A percentile compares a stretch with the other conserved stretches of the same genome.
These are phyloP conservation scores for Phylloscopus trochilus DNA, from an alignment of 2,113 vertebrate genomes.

Conservation along the genomic window DNA sequence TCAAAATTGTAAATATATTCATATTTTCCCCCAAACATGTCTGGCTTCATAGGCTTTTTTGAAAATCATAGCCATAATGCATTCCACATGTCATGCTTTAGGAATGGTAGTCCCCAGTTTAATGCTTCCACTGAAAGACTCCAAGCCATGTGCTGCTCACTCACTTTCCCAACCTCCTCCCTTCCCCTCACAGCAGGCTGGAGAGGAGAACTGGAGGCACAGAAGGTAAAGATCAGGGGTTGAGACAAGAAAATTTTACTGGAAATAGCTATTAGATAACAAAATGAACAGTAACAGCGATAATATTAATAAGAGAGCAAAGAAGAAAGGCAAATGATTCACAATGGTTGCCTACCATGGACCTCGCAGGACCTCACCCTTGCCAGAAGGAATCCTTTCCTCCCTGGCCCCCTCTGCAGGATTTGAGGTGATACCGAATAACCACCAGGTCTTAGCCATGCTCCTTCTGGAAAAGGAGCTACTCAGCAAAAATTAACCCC, in stretches of 20 bases:
- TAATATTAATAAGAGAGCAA: fast-evolving
- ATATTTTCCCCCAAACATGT: background rate
- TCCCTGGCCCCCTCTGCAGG: background rate
- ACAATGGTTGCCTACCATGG: fast-evolving
- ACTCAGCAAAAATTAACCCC: background rate
- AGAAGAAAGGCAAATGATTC: background rate
- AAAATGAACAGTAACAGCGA: background rate
- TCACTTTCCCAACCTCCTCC: background rate
- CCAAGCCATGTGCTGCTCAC: too few species aligned
- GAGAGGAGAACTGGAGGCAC: background rate
- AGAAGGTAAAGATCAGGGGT: background rate
- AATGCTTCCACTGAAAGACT: background rate
- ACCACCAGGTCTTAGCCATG: background rate
- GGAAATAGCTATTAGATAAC: background rate
- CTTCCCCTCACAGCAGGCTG: background rate
- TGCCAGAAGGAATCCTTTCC: background rate
- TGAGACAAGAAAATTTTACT: background rate
- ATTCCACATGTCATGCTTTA: background rate
- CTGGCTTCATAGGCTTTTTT: background rate
- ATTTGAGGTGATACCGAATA: background rate
- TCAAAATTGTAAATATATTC: background rate
- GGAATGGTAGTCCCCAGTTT: background rate
- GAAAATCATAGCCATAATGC: background rate
- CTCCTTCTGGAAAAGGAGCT: background rate
- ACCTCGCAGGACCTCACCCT: fast-evolving